A percentile compares a stretch with the other conserved stretches of the same genome.
These are phyloP conservation scores for Triops longicaudatus DNA, from an alignment of 1,140 invertebrate species.

Conservation along the genomic window DNA sequence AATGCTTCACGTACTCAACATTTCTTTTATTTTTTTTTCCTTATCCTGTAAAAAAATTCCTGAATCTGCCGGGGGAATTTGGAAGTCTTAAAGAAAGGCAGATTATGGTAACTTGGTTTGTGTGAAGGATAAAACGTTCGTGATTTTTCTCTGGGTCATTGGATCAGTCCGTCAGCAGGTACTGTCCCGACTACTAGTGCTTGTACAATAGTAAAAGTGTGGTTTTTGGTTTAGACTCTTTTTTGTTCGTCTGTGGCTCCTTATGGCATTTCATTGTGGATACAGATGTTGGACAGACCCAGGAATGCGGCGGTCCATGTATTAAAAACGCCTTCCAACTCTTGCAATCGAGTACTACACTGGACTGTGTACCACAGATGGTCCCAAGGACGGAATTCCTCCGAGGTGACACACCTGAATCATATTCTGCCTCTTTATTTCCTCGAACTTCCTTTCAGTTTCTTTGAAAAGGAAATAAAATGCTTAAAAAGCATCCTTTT, in stretches of 20 bases:
- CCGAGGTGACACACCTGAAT: not conserved
- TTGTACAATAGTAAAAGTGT: no score
- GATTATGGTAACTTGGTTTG: no score
- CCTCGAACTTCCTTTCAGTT: not conserved
- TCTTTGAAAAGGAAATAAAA: not conserved
- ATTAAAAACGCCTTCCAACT: not conserved
- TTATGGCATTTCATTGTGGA: not conserved
- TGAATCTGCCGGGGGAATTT: no score
- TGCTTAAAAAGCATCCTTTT: not conserved
- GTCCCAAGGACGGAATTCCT: slow-evolving; percentile 6
- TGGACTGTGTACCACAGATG: not conserved
- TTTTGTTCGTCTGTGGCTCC: not conserved
- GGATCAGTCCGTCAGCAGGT: slow-evolving; percentile 13
- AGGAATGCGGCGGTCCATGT: not conserved
- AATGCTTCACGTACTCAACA: no score
- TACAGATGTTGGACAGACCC: not conserved
- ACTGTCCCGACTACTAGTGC: not conserved
- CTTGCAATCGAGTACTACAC: no score
- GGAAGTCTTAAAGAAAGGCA: no score
- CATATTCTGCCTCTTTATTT: not conserved
- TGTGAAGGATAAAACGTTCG: not conserved
- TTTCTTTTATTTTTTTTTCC: no score
- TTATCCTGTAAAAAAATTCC: no score
- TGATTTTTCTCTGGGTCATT: slow-evolving; percentile 3
- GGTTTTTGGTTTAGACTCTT: no score